Conservation (phyloP, 2,797 vertebrate species). For the Buphagus erythrorhynchus region DNA sequence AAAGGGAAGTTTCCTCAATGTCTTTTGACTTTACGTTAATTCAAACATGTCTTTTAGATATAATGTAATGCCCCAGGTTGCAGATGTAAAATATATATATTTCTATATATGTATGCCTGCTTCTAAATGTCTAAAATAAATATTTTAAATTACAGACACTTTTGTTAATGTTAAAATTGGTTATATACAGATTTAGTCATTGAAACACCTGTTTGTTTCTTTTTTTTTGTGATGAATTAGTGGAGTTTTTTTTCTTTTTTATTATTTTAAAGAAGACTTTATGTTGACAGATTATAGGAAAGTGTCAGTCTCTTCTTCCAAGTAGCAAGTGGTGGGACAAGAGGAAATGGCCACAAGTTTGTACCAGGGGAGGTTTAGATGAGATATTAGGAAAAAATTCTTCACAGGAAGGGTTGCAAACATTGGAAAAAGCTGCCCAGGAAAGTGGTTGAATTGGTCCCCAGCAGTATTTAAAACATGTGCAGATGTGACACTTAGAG, state of each 20-base stretch:
- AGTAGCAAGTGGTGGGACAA: rapidly evolving
- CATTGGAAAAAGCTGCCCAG: background rate
- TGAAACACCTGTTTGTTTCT: background rate
- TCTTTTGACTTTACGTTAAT: background rate
- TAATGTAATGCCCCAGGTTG: background rate
- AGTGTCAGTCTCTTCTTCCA: background rate
- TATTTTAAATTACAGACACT: background rate
- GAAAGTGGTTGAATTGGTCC: too few species aligned
- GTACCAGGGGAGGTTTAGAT: background rate
- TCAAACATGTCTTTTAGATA: background rate
- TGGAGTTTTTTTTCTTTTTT: rapidly evolving
- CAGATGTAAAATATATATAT: background rate
- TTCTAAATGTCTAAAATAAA: background rate
- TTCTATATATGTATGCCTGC: background rate
- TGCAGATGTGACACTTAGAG: background rate
- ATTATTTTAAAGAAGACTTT: background rate
- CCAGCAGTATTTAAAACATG: background rate
- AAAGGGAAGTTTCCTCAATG: background rate
- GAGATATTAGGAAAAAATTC: background rate
- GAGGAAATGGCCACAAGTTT: background rate
- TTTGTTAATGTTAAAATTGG: background rate
- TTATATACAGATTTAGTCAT: background rate
- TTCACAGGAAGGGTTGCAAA: background rate
- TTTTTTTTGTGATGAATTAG: background rate
- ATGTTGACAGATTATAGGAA: background rate